Evolutionary conservation across 92 coral and sea anemone species (phyloP).

Genomic region (Zoanthus sansibaricus): DNA sequence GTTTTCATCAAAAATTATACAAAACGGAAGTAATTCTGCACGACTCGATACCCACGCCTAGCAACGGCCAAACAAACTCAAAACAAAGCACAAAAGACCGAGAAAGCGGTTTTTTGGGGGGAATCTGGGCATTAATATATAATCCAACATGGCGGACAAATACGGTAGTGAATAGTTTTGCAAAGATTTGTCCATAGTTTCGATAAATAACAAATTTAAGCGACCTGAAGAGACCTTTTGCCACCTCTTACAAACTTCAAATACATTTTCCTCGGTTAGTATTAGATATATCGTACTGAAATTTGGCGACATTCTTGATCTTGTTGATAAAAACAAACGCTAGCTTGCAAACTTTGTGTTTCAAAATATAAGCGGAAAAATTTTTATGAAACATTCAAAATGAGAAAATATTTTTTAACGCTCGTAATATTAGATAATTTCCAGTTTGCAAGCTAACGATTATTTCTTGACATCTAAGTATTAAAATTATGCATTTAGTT

Average conservation of each 20-base stretch:
- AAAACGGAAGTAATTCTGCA: constrained; percentile 1
- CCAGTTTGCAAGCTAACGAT: background rate
- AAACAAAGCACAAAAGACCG: background rate
- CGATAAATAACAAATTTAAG: background rate
- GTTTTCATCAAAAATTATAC: background rate
- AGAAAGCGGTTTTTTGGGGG: no score
- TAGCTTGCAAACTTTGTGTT: background rate
- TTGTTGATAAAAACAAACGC: background rate
- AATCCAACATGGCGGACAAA: background rate
- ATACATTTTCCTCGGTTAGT: background rate
- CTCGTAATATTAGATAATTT: background rate
- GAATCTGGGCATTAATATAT: background rate
- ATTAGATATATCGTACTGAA: constrained; percentile 1
- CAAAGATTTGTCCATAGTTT: background rate
- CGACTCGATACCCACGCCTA: background rate
- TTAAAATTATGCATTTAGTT: background rate
- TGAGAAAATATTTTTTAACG: background rate
- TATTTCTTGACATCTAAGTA: background rate
- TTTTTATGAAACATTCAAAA: background rate
- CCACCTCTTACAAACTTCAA: background rate
- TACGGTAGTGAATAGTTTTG: background rate
- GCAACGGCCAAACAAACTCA: background rate
- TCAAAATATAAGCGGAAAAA: background rate
- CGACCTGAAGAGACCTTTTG: background rate
- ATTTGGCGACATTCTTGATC: background rate